Evolutionary conservation across 2,113 vertebrate species (phyloP).

Genomic region (Prinia subflava): DNA sequence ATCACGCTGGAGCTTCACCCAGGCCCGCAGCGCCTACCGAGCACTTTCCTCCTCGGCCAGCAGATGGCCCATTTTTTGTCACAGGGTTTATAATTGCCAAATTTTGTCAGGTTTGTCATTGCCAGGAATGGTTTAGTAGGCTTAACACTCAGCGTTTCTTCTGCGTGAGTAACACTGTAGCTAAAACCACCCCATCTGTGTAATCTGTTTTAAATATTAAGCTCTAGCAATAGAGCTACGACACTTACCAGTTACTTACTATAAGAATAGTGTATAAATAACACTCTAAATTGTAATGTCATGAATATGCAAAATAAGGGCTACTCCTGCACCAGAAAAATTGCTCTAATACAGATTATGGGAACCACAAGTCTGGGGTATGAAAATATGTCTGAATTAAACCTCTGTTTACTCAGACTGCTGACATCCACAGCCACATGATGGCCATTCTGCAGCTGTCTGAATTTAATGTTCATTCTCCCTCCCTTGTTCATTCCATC

Average conservation of each 20-base stretch:
- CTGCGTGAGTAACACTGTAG: background rate
- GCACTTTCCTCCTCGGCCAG: background rate
- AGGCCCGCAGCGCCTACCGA: background rate
- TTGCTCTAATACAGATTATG: background rate
- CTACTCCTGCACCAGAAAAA: background rate
- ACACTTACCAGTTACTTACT: background rate
- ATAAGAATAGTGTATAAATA: background rate
- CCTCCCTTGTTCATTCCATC: background rate
- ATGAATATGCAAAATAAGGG: background rate
- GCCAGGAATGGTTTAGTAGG: background rate
- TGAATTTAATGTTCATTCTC: background rate
- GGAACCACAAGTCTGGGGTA: background rate
- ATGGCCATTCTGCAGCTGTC: background rate
- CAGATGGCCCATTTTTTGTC: constrained; percentile 3
- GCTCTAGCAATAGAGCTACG: background rate
- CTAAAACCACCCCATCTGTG: background rate
- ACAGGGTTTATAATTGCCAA: background rate
- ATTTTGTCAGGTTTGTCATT: background rate
- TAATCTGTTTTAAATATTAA: constrained; percentile 4
- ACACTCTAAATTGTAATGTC: background rate
- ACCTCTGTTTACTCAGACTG: background rate
- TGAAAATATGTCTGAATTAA: background rate
- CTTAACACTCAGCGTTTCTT: background rate
- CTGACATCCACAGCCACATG: background rate
- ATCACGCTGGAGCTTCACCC: accelerated